A percentile compares a stretch with the other conserved stretches of the same genome.
Conservation (phyloP, 2,888 invertebrate genomes). For the Sialis fuliginosa region DNA sequence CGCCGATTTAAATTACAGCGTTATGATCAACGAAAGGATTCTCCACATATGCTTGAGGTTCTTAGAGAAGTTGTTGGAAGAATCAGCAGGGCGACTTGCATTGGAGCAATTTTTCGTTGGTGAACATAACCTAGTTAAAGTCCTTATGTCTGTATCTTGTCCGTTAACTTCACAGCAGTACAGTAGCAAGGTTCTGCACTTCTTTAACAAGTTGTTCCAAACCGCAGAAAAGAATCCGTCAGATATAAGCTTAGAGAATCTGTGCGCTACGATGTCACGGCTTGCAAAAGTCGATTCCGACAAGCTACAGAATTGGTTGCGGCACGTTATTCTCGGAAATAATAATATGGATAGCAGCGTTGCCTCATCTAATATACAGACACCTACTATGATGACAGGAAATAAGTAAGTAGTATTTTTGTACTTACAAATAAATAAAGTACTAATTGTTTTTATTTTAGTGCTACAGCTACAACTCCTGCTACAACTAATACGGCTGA, state of each 20-base stretch:
- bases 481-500: conserved; percentile 23
- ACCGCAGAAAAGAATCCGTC: conserved; percentile 40
- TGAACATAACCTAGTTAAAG: conserved; percentile 52
- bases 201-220: conserved; percentile 57
- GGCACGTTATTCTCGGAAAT: conserved; percentile 45
- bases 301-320: conserved; percentile 44
- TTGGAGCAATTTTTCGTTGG: conserved; percentile 65
- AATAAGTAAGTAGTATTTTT: conserved; percentile 23
- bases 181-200: conserved; percentile 59
- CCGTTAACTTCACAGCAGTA: conserved; percentile 52
- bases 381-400: conserved; percentile 30
- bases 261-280: conserved; percentile 48
- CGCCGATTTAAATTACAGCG: conserved; percentile 12
- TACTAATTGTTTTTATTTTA: conserved; percentile 8
- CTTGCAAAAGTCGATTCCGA: conserved; percentile 43
- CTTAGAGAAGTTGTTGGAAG: conserved; percentile 73
- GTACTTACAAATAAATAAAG: conserved; percentile 15
- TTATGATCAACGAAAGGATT: conserved; percentile 37
- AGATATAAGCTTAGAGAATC: conserved; percentile 41
- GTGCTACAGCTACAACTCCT: conserved; percentile 20
- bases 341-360: conserved; percentile 23
- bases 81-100: conserved; percentile 62
- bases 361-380: conserved; percentile 31
- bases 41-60: conserved; percentile 57
- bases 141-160: conserved; percentile 65